Evolutionary conservation across 2,113 vertebrate species (phyloP).

Genomic region (Grantiella picta): DNA sequence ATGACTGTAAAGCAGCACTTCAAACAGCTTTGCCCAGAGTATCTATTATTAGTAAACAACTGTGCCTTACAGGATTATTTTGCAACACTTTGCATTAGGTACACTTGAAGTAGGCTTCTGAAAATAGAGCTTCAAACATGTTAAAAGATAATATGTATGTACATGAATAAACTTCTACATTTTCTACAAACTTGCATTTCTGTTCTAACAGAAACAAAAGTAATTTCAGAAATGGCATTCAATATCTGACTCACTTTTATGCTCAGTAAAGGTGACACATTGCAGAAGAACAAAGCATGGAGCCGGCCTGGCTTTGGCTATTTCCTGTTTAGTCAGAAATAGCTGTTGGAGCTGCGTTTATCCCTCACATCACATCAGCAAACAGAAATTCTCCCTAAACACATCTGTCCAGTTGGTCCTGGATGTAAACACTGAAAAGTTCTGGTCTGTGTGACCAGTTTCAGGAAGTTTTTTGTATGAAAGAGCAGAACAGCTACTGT

Average conservation of each 20-base stretch:
- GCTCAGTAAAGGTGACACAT: neutral
- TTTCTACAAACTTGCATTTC: neutral
- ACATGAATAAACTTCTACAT: neutral
- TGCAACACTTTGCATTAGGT: neutral
- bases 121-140: neutral
- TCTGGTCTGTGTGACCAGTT: neutral
- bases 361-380: neutral
- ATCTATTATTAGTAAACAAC: slow-evolving; percentile 45
- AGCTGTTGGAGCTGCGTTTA: slow-evolving; percentile 3
- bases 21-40: slow-evolving; percentile 18
- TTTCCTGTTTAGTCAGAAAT: slow-evolving; percentile 18
- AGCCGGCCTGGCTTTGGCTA: neutral
- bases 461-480: neutral
- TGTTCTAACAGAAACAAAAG: neutral
- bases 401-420: neutral
- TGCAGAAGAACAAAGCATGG: neutral
- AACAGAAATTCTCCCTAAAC: neutral
- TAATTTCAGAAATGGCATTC: slow-evolving; percentile 9
- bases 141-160: neutral
- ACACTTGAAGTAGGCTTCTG: neutral
- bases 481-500: neutral
- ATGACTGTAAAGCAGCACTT: slow-evolving; percentile 14
- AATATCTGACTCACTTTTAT: slow-evolving; percentile 5
- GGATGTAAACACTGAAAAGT: neutral
- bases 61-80: slow-evolving; percentile 13